These are phyloP conservation scores for Erebia aethiops DNA, from an alignment of 2,888 invertebrate species.

Conservation along the genomic window DNA sequence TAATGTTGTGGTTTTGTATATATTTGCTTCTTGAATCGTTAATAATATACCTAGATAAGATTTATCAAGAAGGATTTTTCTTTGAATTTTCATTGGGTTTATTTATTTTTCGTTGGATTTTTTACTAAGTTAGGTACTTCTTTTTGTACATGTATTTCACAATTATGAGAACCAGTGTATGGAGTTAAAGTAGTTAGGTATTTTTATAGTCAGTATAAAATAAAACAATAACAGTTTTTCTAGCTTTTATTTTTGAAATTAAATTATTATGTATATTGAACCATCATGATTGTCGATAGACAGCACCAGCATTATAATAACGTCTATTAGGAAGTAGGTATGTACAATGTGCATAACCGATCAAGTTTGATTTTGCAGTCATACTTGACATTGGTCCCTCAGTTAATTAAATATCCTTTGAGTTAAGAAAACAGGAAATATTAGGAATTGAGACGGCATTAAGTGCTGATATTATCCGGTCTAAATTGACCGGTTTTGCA, in stretches of 20 bases:
- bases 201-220: too few species aligned
- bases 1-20: constrained; percentile 7
- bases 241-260: not conserved
- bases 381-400: not conserved
- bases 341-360: constrained; percentile 1
- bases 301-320: not conserved
- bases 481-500: constrained; percentile 12
- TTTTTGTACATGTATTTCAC: too few species aligned
- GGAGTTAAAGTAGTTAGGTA: too few species aligned
- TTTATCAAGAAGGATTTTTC: not conserved
- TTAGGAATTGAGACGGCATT: constrained; percentile 22
- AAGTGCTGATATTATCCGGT: constrained; percentile 15
- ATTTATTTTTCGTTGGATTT: too few species aligned
- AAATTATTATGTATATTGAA: not conserved
- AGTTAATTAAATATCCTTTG: constrained; percentile 25
- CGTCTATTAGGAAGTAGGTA: not conserved
- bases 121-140: too few species aligned
- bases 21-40: not conserved
- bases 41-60: too few species aligned
- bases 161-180: too few species aligned
- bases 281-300: not conserved
- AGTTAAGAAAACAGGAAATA: constrained; percentile 21
- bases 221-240: too few species aligned
- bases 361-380: constrained; percentile 5
- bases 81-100: too few species aligned